Percentiles rank a stretch among this genome's conserved stretches.
Evolutionary conservation across 2,888 invertebrate species (phyloP).

Genomic region (Aphrophora alni): DNA sequence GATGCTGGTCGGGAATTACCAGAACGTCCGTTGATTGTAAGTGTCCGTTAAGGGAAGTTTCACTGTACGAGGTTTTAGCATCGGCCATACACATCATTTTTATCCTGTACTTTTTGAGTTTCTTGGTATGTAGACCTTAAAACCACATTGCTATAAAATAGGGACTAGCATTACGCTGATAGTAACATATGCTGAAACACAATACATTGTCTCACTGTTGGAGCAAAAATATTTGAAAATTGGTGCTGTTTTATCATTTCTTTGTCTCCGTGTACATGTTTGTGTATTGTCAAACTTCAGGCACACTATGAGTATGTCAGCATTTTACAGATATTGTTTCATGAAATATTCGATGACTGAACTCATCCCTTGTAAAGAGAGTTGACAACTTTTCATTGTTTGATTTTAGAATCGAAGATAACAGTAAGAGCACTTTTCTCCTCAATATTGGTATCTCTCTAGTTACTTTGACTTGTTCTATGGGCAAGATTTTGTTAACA

Average conservation of each 20-base stretch:
- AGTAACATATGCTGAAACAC: slow-evolving; percentile 13
- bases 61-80: slow-evolving; percentile 42
- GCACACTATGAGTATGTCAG: neutral
- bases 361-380: slow-evolving; percentile 35
- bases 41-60: too few species aligned
- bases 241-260: slow-evolving; percentile 14
- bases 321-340: slow-evolving; percentile 34
- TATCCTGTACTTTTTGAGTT: slow-evolving; percentile 50
- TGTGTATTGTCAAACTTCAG: neutral
- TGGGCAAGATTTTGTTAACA: neutral
- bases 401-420: slow-evolving; percentile 19
- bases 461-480: slow-evolving; percentile 10
- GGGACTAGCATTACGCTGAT: slow-evolving; percentile 24
- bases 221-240: slow-evolving; percentile 33
- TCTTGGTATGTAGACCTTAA: slow-evolving; percentile 48
- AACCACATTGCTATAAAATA: slow-evolving; percentile 35
- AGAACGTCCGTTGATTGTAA: too few species aligned
- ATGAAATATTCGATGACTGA: slow-evolving; percentile 17
- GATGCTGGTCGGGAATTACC: too few species aligned
- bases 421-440: slow-evolving; percentile 26
- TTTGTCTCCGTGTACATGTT: neutral
- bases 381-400: slow-evolving; percentile 17
- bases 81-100: too few species aligned
- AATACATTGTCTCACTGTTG: slow-evolving; percentile 26
- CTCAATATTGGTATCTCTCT: slow-evolving; percentile 19